These are phyloP conservation scores for Ylistrum balloti DNA, from an alignment of 1,140 invertebrate species.

Conservation along the genomic window DNA sequence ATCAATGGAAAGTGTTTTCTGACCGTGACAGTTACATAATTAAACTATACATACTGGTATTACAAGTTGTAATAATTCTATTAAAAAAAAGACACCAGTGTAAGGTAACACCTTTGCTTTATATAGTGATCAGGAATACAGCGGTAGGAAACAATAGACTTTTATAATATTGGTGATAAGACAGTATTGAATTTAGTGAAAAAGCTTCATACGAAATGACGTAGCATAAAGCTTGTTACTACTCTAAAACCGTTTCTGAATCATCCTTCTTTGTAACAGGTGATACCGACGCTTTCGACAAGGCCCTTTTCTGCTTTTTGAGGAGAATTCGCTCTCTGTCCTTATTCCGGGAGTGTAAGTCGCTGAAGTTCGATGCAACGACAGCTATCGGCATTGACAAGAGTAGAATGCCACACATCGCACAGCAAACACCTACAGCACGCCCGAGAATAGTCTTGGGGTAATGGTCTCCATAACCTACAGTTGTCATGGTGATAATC, in stretches of 20 bases:
- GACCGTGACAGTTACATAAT: too few species aligned
- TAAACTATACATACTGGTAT: too few species aligned
- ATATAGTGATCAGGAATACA: too few species aligned
- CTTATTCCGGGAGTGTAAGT: slow-evolving; percentile 60
- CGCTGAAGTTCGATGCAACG: slow-evolving; percentile 92
- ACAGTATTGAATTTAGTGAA: too few species aligned
- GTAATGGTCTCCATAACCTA: slow-evolving; percentile 90
- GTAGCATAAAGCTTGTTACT: too few species aligned
- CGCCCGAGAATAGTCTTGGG: slow-evolving; percentile 74
- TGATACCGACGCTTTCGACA: background rate
- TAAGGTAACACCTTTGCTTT: too few species aligned
- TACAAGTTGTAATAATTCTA: too few species aligned
- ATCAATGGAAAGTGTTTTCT: too few species aligned
- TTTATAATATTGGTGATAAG: too few species aligned
- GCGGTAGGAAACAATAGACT: too few species aligned
- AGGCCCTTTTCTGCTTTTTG: background rate
- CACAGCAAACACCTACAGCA: slow-evolving; percentile 91
- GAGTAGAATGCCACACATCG: slow-evolving; percentile 92
- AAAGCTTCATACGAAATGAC: too few species aligned
- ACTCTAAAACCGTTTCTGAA: background rate
- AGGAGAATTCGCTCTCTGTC: background rate
- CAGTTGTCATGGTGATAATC: slow-evolving; percentile 98
- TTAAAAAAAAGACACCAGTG: too few species aligned
- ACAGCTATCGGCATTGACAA: slow-evolving; percentile 95
- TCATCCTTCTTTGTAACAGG: background rate